Evolutionary conservation across 1,140 invertebrate genomes (phyloP).

Genomic region (Lordiphosa clarofinis): DNA sequence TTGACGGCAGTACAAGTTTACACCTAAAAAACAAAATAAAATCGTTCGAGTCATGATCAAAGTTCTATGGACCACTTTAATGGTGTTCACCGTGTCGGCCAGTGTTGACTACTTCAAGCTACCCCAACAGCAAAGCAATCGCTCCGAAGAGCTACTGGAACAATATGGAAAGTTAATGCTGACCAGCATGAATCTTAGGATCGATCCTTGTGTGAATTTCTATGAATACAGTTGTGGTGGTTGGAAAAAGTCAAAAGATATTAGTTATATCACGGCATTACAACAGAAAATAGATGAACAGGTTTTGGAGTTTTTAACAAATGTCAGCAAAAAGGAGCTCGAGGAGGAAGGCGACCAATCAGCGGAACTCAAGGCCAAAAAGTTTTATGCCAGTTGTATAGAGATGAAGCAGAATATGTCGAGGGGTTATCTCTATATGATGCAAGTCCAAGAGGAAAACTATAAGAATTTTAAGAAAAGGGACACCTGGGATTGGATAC

Average conservation of each 20-base stretch:
- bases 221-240: constrained; percentile 85
- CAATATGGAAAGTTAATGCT: constrained; percentile 56
- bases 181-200: constrained; percentile 63
- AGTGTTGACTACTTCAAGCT: constrained; percentile 40
- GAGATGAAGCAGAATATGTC: constrained; percentile 45
- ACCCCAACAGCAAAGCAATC: constrained; percentile 26
- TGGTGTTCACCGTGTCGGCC: constrained; percentile 11
- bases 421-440: constrained; percentile 27
- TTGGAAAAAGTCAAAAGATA: constrained; percentile 80
- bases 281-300: constrained; percentile 55
- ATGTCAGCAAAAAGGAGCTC: constrained; percentile 35
- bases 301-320: constrained; percentile 47
- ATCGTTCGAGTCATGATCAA: constrained; percentile 27
- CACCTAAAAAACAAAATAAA: constrained; percentile 1
- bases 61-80: constrained; percentile 47
- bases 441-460: constrained; percentile 32
- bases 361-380: constrained; percentile 58
- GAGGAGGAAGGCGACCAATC: constrained; percentile 15
- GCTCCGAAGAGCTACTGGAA: constrained; percentile 57
- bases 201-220: constrained; percentile 88
- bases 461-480: constrained; percentile 13
- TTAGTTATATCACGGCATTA: constrained; percentile 58
- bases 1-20: constrained; percentile 28
- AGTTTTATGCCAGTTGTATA: constrained; percentile 57
- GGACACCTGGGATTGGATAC: constrained; percentile 48